Evolutionary conservation across 2,113 vertebrate genomes (phyloP).

Genomic region (Podocnemis expansa): DNA sequence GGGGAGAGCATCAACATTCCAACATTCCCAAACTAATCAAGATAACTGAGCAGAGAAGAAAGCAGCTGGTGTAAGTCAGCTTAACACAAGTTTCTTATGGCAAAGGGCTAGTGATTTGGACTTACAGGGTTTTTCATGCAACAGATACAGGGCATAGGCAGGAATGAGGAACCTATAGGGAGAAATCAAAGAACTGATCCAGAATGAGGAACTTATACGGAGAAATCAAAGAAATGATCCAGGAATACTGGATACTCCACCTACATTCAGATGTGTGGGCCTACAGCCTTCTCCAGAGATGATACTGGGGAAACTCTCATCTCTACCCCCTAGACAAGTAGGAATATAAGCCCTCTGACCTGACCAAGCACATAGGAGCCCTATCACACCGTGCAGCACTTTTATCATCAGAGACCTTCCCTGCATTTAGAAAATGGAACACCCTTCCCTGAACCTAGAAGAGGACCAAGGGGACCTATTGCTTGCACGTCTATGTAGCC

Average conservation of each 20-base stretch:
- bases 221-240: neutral
- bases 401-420: neutral
- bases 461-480: neutral
- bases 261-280: neutral
- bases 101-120: neutral
- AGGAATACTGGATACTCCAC: conserved; percentile 8
- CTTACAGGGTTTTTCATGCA: neutral
- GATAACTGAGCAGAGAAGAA: neutral
- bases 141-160: neutral
- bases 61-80: conserved; percentile 45
- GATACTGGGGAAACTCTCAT: neutral
- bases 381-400: neutral
- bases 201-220: neutral
- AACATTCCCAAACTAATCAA: neutral
- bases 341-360: too few relatives aligned
- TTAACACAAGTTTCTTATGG: neutral
- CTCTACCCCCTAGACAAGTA: neutral
- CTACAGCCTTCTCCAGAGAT: neutral
- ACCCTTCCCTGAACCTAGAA: neutral
- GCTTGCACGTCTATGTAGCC: neutral
- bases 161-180: neutral
- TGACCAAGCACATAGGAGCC: neutral
- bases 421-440: neutral
- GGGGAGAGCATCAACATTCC: neutral
- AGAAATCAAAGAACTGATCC: neutral